phyloP scores from a whole-genome alignment of 2,888 invertebrate species.

The Acleris holmiana region DNA sequence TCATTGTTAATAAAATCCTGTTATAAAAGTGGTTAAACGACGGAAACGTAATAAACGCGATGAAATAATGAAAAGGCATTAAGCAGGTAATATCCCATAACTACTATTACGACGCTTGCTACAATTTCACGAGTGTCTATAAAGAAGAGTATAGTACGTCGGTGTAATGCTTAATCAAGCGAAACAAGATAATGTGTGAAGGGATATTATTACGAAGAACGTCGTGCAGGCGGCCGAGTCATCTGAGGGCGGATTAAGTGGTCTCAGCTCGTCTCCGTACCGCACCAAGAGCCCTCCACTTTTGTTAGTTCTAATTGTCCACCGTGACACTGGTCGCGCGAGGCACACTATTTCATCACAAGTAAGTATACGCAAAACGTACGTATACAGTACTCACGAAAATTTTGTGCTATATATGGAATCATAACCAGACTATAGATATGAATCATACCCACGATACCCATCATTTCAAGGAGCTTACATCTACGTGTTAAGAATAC shows the following conservation, averaged over 20 bases:
- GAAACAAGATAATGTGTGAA: slow-evolving; percentile 45
- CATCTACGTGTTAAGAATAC: slow-evolving; percentile 56
- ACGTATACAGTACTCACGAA: slow-evolving; percentile 53
- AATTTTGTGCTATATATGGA: slow-evolving; percentile 68
- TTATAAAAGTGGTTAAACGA: slow-evolving; percentile 34
- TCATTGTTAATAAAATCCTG: slow-evolving; percentile 35
- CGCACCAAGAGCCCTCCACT: slow-evolving; percentile 61
- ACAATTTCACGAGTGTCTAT: slow-evolving; percentile 52
- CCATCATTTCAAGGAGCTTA: slow-evolving; percentile 49
- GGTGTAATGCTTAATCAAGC: slow-evolving; percentile 24
- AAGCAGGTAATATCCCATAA: slow-evolving; percentile 44
- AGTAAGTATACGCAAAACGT: too few species aligned
- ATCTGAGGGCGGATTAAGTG: slow-evolving; percentile 57
- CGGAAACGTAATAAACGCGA: slow-evolving; percentile 39
- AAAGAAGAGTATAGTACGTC: slow-evolving; percentile 46
- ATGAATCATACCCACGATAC: slow-evolving; percentile 61
- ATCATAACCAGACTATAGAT: slow-evolving; percentile 64
- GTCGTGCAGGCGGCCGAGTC: slow-evolving; percentile 56
- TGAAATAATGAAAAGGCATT: slow-evolving; percentile 43
- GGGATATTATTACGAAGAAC: slow-evolving; percentile 48
- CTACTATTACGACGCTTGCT: slow-evolving; percentile 41
- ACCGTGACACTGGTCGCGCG: slow-evolving; percentile 41
- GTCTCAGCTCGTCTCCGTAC: slow-evolving; percentile 48
- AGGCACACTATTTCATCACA: slow-evolving; percentile 40
- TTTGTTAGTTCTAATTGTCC: slow-evolving; percentile 67